These are phyloP conservation scores for Podarcis lilfordi DNA, from an alignment of 2,797 vertebrate genomes.

Conservation along the genomic window DNA sequence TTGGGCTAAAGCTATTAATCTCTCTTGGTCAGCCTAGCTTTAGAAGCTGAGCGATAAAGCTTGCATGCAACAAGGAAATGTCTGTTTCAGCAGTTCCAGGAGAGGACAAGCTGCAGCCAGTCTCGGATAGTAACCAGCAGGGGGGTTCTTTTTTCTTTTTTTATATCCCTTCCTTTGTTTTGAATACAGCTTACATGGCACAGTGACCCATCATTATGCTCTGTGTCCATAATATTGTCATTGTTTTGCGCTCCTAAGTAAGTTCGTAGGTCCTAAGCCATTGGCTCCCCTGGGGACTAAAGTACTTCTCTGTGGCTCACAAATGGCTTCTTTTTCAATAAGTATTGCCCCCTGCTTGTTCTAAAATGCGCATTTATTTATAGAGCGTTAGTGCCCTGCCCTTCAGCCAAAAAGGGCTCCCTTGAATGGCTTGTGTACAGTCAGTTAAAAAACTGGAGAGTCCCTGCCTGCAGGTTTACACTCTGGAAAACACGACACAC, in stretches of 20 bases:
- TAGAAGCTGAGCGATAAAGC: slow-evolving; percentile 75
- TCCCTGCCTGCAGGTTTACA: no score
- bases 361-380: not conserved
- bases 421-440: not conserved
- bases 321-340: slow-evolving; percentile 36
- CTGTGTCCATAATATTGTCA: slow-evolving; percentile 18
- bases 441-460: no score
- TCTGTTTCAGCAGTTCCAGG: slow-evolving; percentile 74
- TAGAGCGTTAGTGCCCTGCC: not conserved
- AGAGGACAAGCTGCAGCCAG: slow-evolving; percentile 57
- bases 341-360: slow-evolving; percentile 38
- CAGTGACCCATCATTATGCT: slow-evolving; percentile 37
- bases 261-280: slow-evolving; percentile 7
- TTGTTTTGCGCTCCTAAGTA: slow-evolving; percentile 31
- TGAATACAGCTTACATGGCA: slow-evolving; percentile 46
- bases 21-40: slow-evolving; percentile 78
- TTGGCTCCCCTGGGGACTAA: slow-evolving; percentile 26
- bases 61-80: slow-evolving; percentile 74
- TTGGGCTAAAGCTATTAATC: slow-evolving; percentile 82
- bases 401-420: no score
- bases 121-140: slow-evolving; percentile 53
- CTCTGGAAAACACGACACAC: no score
- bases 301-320: slow-evolving; percentile 8
- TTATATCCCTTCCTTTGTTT: slow-evolving; percentile 51
- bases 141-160: slow-evolving; percentile 32